Evolutionary conservation across 1,140 invertebrate genomes (phyloP), one percentile per base, ranked within the genome.

Genomic region (Leptinotarsa lineolata): DNA sequence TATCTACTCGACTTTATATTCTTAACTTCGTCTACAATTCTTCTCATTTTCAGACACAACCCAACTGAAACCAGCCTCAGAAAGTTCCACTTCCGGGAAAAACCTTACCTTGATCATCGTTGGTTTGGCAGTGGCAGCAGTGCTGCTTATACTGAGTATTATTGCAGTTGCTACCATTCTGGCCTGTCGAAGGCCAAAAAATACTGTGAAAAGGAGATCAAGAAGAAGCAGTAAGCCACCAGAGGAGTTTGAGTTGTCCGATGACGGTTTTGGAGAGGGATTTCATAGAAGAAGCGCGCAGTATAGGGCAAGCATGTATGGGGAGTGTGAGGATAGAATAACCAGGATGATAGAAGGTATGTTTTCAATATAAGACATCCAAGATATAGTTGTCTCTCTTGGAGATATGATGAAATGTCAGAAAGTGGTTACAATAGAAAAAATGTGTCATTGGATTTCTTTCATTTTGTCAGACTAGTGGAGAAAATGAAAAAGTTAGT

Each of bases 221-320:
- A 76, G 77, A 45, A 73, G 71, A 21, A 78, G 74, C 39, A 80
- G 80, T 59, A 82, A 81, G 75, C 79, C 81, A 39, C 77, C 79
- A 15, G 82, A 83, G 12, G 81, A 83, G 20, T 74, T 82, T 54
- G 83, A 84, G 68, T 69, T 83, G 18, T 82, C 82, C 4, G 83
- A 84, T 30, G 82, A 80, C 1, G 83, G 83, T 8, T 84, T 84
- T 73, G 81, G 80, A 4, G 82, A 83, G 54, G 82, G 82, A 16
- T 84, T 84, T 68, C 82, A 83, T 22, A 72, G 83, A 54, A 74
- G 83, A 45, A 83, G 82, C 67, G 81, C 82, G 2, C 76, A 83
- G 46, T 84, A 83, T 68, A 78, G 83, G 64, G 81, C 82, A 5
- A 84, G 83, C 63, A 77, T 84, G 76, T 84, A 84, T 61, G 81